Evolutionary conservation across 1,140 invertebrate species (phyloP).

Genomic region (Drosophila tsacasi): DNA sequence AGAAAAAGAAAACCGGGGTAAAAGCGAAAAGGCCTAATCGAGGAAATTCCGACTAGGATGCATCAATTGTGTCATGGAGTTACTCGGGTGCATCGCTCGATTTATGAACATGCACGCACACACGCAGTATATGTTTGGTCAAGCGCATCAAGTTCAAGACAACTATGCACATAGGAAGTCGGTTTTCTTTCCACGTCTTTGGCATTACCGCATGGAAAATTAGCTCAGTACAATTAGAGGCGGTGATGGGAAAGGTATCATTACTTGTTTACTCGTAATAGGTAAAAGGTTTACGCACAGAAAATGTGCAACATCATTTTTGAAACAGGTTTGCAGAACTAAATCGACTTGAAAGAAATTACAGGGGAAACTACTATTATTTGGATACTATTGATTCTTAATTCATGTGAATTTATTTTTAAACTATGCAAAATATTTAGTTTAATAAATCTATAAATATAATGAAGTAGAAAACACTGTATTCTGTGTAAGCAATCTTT

Average conservation of each 20-base stretch:
- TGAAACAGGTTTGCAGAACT: conserved; percentile 3
- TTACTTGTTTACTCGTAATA: neutral
- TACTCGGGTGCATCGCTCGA: conserved; percentile 53
- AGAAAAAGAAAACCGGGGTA: conserved; percentile 11
- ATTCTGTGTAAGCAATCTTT: neutral
- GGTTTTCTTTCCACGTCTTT: conserved; percentile 13
- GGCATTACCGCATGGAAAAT: conserved; percentile 17
- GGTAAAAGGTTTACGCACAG: neutral
- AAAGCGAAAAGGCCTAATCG: conserved; percentile 48
- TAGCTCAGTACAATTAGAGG: neutral
- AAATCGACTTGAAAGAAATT: neutral
- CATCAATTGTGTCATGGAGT: conserved; percentile 52
- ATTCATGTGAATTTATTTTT: neutral
- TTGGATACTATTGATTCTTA: neutral
- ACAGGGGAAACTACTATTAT: neutral
- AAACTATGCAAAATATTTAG: no score
- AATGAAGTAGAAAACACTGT: neutral
- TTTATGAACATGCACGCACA: conserved; percentile 22
- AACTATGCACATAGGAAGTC: conserved; percentile 37
- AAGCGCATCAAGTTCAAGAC: conserved; percentile 45
- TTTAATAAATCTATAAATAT: neutral
- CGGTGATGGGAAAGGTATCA: conserved; percentile 14
- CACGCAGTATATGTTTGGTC: conserved; percentile 12
- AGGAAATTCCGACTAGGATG: conserved; percentile 33
- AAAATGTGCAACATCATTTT: conserved; percentile 7